Base-by-base conservation (phyloP, 2,113 vertebrate species). In the Melanerpes formicivorus region DNA sequence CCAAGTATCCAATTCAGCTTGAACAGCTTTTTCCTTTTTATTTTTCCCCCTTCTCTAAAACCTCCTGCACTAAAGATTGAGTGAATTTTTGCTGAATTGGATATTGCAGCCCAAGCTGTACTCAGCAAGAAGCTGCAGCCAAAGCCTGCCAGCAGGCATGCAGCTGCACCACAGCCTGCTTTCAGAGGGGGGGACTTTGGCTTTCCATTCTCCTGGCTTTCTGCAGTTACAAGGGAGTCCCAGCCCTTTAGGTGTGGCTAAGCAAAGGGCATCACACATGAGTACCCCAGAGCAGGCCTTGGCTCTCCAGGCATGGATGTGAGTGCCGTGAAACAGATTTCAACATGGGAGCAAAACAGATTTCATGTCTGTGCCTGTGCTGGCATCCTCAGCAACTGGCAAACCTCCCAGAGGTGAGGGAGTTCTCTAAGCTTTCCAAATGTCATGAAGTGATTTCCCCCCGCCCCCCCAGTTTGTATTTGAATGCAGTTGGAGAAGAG, bases 1-100 rank as follows among this genome's bases (percentile, higher is more conserved):
- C 30, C 3, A 56, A 79, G 62, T 89, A 91, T 93, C 90, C 56
- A 84, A 50, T 96, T 88, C 64, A 92, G 84, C 89, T 92, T 77
- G 56, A 79, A 81, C 70, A 76, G 85, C 83, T 91, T 93, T 93
- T 93, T 42, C 76, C 74, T 87, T 50, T 19, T 52, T 50, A 5
- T 22, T 12, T 12, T 12, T 22, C 11, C 11, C 22, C 22, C 22
- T 40, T 40, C 40, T 11, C 50, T 84, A 60, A 92, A 93, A 90
- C 48, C 30, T 92, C 86, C 73, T 32, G 27, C 83, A 25, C 64
- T 76, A 84, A 90, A 84, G 67, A 84, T 52, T 40, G 63, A 17
- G 74, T 82, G 77, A 88, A 88, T 90, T 93, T 84, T 77, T 93
- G 80, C 88, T 91, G 82, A 87, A 91, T 86, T 86, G 83, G 79